These are phyloP conservation scores for Chloroceryle aenea DNA, from an alignment of 2,113 vertebrate species.

Conservation along the genomic window DNA sequence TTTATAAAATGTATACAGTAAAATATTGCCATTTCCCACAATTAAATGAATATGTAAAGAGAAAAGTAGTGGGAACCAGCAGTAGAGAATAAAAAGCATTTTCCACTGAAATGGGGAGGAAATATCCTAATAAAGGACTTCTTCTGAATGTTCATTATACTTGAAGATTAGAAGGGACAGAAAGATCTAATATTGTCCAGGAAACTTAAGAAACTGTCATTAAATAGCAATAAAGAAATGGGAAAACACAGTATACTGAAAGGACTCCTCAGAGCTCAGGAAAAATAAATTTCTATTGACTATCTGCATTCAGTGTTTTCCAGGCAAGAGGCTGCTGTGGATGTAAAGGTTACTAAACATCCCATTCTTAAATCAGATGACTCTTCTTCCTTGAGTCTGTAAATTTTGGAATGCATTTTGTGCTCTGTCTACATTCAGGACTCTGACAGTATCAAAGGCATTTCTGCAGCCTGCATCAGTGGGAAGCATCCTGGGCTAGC, in stretches of 20 bases:
- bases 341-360: constrained; percentile 33
- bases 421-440: not conserved
- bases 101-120: constrained; percentile 11
- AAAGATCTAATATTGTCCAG: constrained; percentile 30
- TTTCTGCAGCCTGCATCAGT: constrained; percentile 44
- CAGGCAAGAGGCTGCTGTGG: not conserved
- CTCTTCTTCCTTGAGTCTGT: constrained; percentile 20
- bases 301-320: not conserved
- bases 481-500: constrained; percentile 39
- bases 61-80: not conserved
- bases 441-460: not conserved
- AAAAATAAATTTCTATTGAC: not conserved
- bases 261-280: not conserved
- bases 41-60: not conserved
- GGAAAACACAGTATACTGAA: not conserved
- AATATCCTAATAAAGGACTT: not conserved
- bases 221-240: constrained; percentile 35
- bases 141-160: constrained; percentile 32
- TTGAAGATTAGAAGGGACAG: constrained; percentile 13
- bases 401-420: constrained; percentile 27
- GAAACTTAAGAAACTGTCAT: constrained; percentile 45
- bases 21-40: not conserved
- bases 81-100: not conserved
- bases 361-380: constrained; percentile 32
- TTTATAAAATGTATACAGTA: not conserved